Evolutionary conservation across 2,888 invertebrate species (phyloP), one percentile per base, ranked within the genome.

Genomic region (Orthosia incerta): DNA sequence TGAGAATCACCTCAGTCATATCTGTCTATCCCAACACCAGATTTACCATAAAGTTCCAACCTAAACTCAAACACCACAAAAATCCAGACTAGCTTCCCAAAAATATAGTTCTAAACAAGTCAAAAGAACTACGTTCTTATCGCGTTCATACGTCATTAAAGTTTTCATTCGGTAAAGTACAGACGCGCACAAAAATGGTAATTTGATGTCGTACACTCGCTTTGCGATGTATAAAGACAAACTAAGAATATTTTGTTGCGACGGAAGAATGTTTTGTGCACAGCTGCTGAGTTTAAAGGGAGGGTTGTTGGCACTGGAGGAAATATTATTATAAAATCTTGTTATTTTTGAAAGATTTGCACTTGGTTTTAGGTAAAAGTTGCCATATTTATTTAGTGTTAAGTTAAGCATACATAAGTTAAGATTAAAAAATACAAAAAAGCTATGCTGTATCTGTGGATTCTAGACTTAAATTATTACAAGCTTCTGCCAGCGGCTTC

Each of bases 101-200:
- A 67, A 69, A 73, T 57, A 45, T 53, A 74, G 63, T 45, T 64
- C 26, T 70, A 73, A 75, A 72, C 63, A 69, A 76, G 71, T 57
- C 60, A 63, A 53, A 62, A 74, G 4, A 51, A 71, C 55, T 65
- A 67, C 55, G 53, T 60, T 70, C 76, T 82, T 91, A 91, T 91
- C 90, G 86, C 82, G 79, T 90, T 90, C 87, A 91, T 90, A 89
- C 90, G 84, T 89, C 92, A 91, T 92, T 91, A 88, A 90, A 91
- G 90, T 90, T 89, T 89, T 84, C 87, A 78, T 85, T 85, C 83
- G 68, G 79, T 79, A 76, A 76, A 84, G 87, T 90, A 90, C 89
- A 86, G 86, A 88, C 81, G 86, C 83, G 87, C 61, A 83, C 83
- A 92, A 90, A 91, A 91, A 91, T 90, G 89, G 89, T 90, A 88